These are phyloP conservation scores for Papilio polytes DNA, from an alignment of 1,140 invertebrate species.

Conservation along the genomic window DNA sequence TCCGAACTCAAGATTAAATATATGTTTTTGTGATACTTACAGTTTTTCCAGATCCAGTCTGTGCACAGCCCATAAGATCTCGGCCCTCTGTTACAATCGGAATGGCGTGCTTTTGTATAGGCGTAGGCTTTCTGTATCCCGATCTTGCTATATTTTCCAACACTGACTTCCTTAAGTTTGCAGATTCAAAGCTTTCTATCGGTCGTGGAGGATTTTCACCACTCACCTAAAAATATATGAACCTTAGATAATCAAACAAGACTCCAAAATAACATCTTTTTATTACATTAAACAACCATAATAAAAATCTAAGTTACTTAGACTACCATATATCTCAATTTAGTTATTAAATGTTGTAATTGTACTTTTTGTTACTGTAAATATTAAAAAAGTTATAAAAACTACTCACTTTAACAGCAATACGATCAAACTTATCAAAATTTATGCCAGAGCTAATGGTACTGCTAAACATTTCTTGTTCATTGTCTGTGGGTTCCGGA, in stretches of 20 bases:
- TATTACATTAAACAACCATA: not conserved
- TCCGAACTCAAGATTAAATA: too few species aligned
- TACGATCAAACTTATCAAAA: slow-evolving; percentile 94
- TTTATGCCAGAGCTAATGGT: slow-evolving; percentile 93
- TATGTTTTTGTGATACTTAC: slow-evolving; percentile 50
- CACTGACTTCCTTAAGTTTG: slow-evolving; percentile 87
- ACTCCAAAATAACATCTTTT: not conserved
- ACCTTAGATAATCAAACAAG: too few species aligned
- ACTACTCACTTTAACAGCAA: slow-evolving; percentile 89
- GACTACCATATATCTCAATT: too few species aligned
- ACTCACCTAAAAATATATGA: slow-evolving; percentile 80
- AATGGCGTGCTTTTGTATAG: slow-evolving; percentile 96
- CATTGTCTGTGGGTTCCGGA: slow-evolving; percentile 88
- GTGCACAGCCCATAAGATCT: slow-evolving; percentile 98
- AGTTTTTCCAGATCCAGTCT: slow-evolving; percentile 99
- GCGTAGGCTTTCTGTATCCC: slow-evolving; percentile 94
- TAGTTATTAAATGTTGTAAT: too few species aligned
- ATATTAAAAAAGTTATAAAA: slow-evolving; percentile 11
- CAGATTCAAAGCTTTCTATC: slow-evolving; percentile 86
- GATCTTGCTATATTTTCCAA: slow-evolving; percentile 92
- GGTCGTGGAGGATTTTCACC: slow-evolving; percentile 78
- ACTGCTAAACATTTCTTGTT: slow-evolving; percentile 88
- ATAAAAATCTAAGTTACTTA: too few species aligned
- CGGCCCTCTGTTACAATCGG: slow-evolving; percentile 91
- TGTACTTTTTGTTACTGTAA: not conserved